Evolutionary conservation across 2,888 invertebrate genomes (phyloP), one percentile per base, ranked within the genome.

Genomic region (Eupithecia insigniata): DNA sequence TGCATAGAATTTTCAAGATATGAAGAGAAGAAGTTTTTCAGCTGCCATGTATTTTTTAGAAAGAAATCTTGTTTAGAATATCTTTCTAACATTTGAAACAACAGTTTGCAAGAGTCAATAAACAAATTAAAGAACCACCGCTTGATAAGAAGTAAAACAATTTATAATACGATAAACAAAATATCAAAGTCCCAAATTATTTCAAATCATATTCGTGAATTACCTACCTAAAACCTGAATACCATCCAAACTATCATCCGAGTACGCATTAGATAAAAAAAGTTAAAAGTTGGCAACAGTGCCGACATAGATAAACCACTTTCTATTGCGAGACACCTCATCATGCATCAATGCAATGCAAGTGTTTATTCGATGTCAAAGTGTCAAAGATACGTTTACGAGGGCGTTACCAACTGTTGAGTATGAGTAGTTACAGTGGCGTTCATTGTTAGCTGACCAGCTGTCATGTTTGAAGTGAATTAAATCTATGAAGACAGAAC

Each of bases 281-380:
- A 55, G 26, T 26, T 26, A 14, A 46, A 62, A 39, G 64, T 67
- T 70, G 65, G 70, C 67, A 72, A 72, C 69, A 74, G 72, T 70
- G 71, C 73, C 74, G 70, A 70, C 75, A 79, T 81, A 82, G 79
- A 80, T 78, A 75, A 79, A 79, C 72, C 75, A 81, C 83, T 84
- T 85, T 85, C 84, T 83, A 82, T 80, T 79, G 75, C 71, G 67
- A 64, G 34, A 81, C 72, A 66, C 61, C 77, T 82, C 79, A 80
- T 76, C 64, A 64, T 22, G n/a, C 22, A n/a, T 39, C 64, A 81
- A 70, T 77, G 78, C 62, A 76, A 84, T 76, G 78, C 62, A 76
- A 84, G 80, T 84, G 81, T 80, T 82, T 83, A 83, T 80, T 78
- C 72, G 75, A 74, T 80, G 81, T 80, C 81, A 76, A 76, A 71